Evolutionary conservation across 2,797 vertebrate species (phyloP).

Genomic region (Enteromius argenteus): DNA sequence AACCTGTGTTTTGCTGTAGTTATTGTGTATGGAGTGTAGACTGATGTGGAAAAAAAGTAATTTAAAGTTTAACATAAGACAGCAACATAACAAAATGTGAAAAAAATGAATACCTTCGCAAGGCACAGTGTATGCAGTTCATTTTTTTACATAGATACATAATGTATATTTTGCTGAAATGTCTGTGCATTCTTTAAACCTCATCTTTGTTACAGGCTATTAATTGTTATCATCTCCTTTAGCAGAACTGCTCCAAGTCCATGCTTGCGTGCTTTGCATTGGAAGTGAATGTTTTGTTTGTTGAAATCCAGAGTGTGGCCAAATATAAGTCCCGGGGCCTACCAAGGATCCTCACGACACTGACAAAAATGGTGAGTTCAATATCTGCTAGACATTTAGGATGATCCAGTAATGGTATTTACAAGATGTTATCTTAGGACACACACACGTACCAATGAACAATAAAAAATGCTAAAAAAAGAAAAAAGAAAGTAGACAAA

Average conservation of each 20-base stretch:
- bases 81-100: too few species aligned
- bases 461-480: background rate
- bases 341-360: background rate
- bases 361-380: constrained; percentile 37
- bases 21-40: too few species aligned
- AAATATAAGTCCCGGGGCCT: background rate
- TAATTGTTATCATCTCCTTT: constrained; percentile 49
- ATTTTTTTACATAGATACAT: too few species aligned
- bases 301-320: constrained; percentile 48
- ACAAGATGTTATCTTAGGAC: background rate
- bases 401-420: background rate
- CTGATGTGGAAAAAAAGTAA: too few species aligned
- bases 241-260: constrained; percentile 69
- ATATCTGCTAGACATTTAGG: background rate
- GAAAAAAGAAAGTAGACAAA: background rate
- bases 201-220: background rate
- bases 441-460: background rate
- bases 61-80: too few species aligned
- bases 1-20: too few species aligned
- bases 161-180: too few species aligned
- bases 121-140: too few species aligned
- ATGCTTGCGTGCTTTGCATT: constrained; percentile 66
- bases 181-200: background rate
- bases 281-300: constrained; percentile 63
- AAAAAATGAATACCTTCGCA: too few species aligned